Conservation (phyloP, 2,888 invertebrate species). For the Drosophila pegasa region DNA sequence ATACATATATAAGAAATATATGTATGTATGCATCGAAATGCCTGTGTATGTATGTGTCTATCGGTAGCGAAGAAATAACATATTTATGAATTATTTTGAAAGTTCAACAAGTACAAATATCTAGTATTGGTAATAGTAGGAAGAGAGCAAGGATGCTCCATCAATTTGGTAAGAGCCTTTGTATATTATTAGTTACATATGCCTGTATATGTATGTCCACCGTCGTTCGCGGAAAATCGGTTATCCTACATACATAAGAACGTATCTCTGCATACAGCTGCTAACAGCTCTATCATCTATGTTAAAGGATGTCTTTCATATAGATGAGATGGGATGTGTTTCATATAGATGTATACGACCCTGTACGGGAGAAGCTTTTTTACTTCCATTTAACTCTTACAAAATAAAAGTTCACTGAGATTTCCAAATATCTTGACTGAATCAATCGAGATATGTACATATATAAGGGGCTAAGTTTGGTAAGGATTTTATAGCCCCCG, state of each 20-base stretch:
- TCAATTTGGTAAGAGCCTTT: not conserved
- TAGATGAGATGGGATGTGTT: not conserved
- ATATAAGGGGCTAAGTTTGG: too few species aligned
- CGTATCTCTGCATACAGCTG: not conserved
- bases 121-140: conserved; percentile 21
- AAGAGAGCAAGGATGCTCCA: conserved; percentile 32
- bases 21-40: not conserved
- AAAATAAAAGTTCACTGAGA: too few species aligned
- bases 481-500: not conserved
- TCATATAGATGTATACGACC: not conserved
- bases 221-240: not conserved
- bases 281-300: not conserved
- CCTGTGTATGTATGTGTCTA: conserved; percentile 10
- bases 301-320: not conserved
- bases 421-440: too few species aligned
- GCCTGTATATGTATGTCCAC: not conserved
- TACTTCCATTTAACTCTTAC: too few species aligned
- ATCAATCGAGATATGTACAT: too few species aligned
- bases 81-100: conserved; percentile 63
- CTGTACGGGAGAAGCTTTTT: not conserved
- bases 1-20: not conserved
- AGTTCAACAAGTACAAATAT: conserved; percentile 59
- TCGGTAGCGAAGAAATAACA: conserved; percentile 41
- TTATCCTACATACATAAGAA: not conserved
- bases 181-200: too few species aligned